A percentile compares a stretch with the other conserved stretches of the same genome.
Conservation (phyloP, 2,797 vertebrate genomes). For the Momotus momota region DNA sequence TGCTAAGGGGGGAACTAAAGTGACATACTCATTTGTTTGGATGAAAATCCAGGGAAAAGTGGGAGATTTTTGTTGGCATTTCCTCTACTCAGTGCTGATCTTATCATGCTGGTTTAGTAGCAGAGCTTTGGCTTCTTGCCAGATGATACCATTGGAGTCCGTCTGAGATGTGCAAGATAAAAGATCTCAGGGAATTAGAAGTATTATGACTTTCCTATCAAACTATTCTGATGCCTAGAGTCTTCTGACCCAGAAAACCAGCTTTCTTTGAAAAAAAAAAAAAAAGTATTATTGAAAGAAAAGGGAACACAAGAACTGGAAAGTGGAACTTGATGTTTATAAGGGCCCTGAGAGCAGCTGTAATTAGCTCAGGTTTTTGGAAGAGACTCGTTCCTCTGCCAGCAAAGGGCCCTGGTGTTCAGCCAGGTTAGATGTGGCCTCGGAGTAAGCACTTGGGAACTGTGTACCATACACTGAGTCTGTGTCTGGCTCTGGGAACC, state of each 20-base stretch:
- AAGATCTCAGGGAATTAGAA: conserved; percentile 12
- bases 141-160: background rate
- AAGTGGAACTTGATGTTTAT: conserved; percentile 45
- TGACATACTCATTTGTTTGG: background rate
- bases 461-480: background rate
- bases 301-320: conserved; percentile 37
- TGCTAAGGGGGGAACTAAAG: background rate
- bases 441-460: background rate
- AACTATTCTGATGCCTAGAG: background rate
- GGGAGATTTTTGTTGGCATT: conserved; percentile 43
- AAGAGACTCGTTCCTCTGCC: conserved; percentile 17
- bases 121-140: conserved; percentile 27
- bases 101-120: conserved; percentile 47
- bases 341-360: conserved; percentile 6
- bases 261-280: background rate
- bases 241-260: conserved; percentile 12
- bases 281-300: background rate
- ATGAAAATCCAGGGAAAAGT: conserved; percentile 19
- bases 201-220: conserved; percentile 46
- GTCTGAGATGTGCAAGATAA: conserved; percentile 13
- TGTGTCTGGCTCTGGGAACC: background rate
- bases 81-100: conserved; percentile 25
- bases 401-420: conserved; percentile 26
- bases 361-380: conserved; percentile 52
- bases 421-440: conserved; percentile 33